These are phyloP conservation scores for Drosophila ezoana DNA, from an alignment of 2,888 invertebrate species.

Conservation along the genomic window DNA sequence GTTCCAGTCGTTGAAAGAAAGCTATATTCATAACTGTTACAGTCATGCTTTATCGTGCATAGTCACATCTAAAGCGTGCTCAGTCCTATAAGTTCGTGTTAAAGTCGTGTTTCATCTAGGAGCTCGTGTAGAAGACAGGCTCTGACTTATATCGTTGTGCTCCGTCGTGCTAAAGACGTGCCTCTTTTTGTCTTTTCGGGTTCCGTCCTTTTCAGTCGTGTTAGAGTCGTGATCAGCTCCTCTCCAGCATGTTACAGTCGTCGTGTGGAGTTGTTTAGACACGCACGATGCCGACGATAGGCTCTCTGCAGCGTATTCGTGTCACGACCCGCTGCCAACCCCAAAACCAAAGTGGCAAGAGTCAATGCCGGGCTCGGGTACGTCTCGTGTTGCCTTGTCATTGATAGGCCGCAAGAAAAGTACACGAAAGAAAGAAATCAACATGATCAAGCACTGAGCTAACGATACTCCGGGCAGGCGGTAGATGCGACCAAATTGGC, in stretches of 20 bases:
- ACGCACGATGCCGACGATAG: neutral
- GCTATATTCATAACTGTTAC: too few species aligned
- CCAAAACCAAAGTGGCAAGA: constrained; percentile 4
- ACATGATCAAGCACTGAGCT: constrained; percentile 55
- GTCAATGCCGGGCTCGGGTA: neutral
- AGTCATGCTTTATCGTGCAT: too few species aligned
- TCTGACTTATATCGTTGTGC: neutral
- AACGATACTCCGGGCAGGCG: constrained; percentile 56
- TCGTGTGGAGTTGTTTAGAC: neutral
- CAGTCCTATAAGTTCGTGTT: neutral
- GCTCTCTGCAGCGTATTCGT: neutral
- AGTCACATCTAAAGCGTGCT: too few species aligned
- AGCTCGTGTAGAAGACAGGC: too few species aligned
- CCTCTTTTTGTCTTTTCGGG: neutral
- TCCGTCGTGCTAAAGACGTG: neutral
- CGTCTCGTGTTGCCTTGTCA: constrained; percentile 68
- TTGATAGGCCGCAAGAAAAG: constrained; percentile 66
- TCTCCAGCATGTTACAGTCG: neutral
- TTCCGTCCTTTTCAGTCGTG: neutral
- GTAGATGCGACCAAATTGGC: constrained; percentile 73
- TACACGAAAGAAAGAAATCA: constrained; percentile 61
- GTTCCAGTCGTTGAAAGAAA: too few species aligned
- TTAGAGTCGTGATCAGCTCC: neutral
- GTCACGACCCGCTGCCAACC: constrained; percentile 8
- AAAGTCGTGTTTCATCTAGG: neutral